Evolutionary conservation across 1,140 invertebrate species (phyloP).

Genomic region (Daktulosphaira vitifoliae): DNA sequence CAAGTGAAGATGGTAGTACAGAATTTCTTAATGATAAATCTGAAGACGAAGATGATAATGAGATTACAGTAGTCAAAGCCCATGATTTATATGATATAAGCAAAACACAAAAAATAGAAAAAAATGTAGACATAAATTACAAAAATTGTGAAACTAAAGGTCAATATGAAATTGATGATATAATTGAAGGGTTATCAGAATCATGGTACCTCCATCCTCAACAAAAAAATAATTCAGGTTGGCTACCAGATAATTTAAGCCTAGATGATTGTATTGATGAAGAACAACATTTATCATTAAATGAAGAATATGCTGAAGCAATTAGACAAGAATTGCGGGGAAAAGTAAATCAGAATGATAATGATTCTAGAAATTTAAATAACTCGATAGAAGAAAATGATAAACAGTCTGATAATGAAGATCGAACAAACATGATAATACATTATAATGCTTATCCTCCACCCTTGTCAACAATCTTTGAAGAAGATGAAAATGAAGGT

Average conservation of each 20-base stretch:
- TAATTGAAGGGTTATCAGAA: constrained; percentile 32
- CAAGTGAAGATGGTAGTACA: constrained; percentile 31
- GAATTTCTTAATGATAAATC: constrained; percentile 30
- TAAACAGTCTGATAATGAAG: background rate
- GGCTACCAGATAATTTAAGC: constrained; percentile 21
- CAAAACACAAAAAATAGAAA: background rate
- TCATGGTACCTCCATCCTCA: constrained; percentile 28
- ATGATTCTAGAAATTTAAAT: constrained; percentile 30
- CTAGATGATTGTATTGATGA: constrained; percentile 11
- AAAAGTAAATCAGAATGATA: constrained; percentile 12
- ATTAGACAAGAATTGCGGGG: constrained; percentile 57
- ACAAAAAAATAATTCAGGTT: constrained; percentile 10
- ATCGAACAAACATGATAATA: constrained; percentile 35
- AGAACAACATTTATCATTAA: constrained; percentile 23
- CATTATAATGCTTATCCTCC: constrained; percentile 39
- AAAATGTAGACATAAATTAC: background rate
- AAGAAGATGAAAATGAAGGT: constrained; percentile 45
- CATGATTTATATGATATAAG: constrained; percentile 8
- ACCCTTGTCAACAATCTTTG: constrained; percentile 55
- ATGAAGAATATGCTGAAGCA: constrained; percentile 42
- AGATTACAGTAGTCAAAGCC: constrained; percentile 18
- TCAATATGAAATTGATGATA: constrained; percentile 34
- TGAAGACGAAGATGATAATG: constrained; percentile 28
- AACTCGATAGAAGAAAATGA: constrained; percentile 11
- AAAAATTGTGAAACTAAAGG: constrained; percentile 1